phyloP scores from a whole-genome alignment of 2,113 vertebrate species.

The Pluvianellus socialis region DNA sequence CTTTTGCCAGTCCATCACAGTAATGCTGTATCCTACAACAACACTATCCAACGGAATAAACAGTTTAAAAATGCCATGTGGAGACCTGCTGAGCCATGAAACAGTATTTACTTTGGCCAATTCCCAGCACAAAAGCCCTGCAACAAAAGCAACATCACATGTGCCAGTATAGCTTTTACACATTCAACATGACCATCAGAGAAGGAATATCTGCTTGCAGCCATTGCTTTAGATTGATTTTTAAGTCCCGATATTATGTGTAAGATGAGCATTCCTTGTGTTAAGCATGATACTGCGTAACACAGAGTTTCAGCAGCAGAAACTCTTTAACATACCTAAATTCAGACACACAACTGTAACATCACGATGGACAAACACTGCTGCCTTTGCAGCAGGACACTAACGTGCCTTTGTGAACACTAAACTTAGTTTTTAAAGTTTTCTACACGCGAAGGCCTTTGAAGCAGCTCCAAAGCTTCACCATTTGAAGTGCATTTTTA shows the following conservation, averaged over 20 bases:
- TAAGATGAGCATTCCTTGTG: neutral
- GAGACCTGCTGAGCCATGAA: constrained; percentile 24
- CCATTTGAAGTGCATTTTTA: neutral
- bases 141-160: neutral
- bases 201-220: neutral
- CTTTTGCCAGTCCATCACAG: neutral
- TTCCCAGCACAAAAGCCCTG: neutral
- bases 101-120: neutral
- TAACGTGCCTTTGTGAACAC: neutral
- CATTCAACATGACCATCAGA: neutral
- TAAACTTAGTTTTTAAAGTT: neutral
- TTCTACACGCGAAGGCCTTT: neutral
- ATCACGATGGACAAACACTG: neutral
- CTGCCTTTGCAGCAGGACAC: neutral
- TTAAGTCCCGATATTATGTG: neutral
- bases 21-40: neutral
- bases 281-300: neutral
- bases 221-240: neutral
- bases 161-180: neutral
- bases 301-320: neutral
- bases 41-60: neutral
- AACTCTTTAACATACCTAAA: neutral
- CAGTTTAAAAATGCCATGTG: neutral
- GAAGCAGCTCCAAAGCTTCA: neutral
- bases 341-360: neutral